Conservation (phyloP, 2,888 invertebrate species). For the Mongoloraphidia duomilia region DNA sequence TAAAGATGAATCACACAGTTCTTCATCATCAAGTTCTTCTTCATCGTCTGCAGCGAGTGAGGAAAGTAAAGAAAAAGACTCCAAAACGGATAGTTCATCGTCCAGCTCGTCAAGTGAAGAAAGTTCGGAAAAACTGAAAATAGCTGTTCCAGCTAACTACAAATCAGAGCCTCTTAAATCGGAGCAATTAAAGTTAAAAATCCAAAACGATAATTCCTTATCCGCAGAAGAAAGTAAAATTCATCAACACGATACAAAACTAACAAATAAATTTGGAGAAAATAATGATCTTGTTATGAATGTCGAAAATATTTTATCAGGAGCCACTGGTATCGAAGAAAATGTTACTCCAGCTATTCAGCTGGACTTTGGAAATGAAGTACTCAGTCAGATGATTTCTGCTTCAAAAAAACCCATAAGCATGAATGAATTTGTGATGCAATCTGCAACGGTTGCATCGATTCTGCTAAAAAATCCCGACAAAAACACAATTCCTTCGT, state of each 20-base stretch:
- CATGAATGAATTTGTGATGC: neutral
- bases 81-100: neutral
- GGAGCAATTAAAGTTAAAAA: neutral
- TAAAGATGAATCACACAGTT: neutral
- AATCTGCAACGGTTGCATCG: neutral
- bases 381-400: neutral
- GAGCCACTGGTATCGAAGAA: too few relatives aligned
- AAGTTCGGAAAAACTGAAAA: neutral
- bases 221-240: neutral
- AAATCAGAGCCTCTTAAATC: neutral
- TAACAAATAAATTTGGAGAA: neutral
- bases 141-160: neutral
- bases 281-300: neutral
- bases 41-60: neutral
- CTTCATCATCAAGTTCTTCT: neutral
- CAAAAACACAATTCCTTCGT: neutral
- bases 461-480: neutral
- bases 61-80: neutral
- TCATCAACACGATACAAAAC: neutral
- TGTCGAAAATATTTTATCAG: too few relatives aligned
- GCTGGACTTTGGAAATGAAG: neutral
- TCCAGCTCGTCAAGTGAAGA: neutral
- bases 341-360: too few relatives aligned
- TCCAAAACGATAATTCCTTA: neutral
- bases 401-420: neutral